Evolutionary conservation across 2,113 vertebrate genomes (phyloP).

Genomic region (Dendrocopos noguchii): DNA sequence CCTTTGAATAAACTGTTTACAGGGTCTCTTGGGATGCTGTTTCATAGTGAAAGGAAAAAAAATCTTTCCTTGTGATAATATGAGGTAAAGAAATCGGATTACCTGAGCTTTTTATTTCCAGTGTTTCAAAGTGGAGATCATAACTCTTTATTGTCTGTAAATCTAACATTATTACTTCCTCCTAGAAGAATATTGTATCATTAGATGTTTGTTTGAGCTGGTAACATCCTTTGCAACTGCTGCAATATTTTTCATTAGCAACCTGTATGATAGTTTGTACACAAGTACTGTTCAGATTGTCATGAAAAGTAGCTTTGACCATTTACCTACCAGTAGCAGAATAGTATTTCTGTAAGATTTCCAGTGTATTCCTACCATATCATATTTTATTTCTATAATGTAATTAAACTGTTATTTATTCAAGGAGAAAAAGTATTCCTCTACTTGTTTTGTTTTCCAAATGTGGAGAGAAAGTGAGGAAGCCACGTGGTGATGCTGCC

Average conservation of each 20-base stretch:
- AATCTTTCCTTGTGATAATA: constrained; percentile 72
- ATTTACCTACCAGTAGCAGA: constrained; percentile 80
- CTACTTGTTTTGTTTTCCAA: constrained; percentile 55
- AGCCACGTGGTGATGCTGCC: constrained; percentile 53
- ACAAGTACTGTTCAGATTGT: constrained; percentile 81
- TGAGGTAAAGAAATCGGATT: constrained; percentile 69
- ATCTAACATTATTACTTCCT: constrained; percentile 83
- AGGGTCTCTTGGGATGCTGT: constrained; percentile 67
- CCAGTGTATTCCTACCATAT: constrained; percentile 78
- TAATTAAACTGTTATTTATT: constrained; percentile 86
- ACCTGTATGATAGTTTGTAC: constrained; percentile 83
- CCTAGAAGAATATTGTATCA: constrained; percentile 83
- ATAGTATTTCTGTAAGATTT: constrained; percentile 82
- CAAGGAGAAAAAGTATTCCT: constrained; percentile 73
- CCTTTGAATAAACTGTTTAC: constrained; percentile 69
- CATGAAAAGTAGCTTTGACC: constrained; percentile 83
- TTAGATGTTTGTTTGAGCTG: constrained; percentile 85
- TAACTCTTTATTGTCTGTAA: constrained; percentile 81
- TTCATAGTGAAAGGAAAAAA: constrained; percentile 68
- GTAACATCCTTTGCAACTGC: constrained; percentile 79
- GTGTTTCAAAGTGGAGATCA: constrained; percentile 77
- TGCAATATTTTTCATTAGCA: constrained; percentile 81
- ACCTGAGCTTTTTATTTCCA: constrained; percentile 77
- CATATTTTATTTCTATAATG: constrained; percentile 82
- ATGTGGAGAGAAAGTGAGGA: constrained; percentile 54